Conservation (phyloP, 1,140 invertebrate genomes). For the Adoxophyes honmai region DNA sequence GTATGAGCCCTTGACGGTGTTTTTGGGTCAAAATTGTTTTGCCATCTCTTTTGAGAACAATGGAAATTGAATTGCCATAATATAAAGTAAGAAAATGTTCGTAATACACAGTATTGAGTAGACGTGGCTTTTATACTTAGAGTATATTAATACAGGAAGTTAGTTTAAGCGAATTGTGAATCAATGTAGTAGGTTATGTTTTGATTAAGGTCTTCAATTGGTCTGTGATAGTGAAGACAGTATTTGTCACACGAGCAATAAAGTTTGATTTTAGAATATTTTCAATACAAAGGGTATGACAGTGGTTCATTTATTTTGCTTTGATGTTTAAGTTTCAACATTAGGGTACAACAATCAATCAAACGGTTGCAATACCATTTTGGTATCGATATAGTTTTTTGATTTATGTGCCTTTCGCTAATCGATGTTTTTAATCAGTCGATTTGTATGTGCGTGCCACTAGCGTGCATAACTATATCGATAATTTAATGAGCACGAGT, state of each 20-base stretch:
- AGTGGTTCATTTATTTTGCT: too few relatives aligned
- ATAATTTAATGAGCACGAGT: neutral
- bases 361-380: neutral
- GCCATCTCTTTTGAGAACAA: too few relatives aligned
- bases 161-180: neutral
- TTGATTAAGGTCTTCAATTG: neutral
- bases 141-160: slow-evolving; percentile 1
- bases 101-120: neutral
- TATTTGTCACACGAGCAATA: slow-evolving; percentile 18
- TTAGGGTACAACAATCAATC: neutral
- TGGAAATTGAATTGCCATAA: too few relatives aligned
- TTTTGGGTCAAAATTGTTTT: too few relatives aligned
- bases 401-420: slow-evolving; percentile 16
- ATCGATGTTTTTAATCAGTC: slow-evolving; percentile 23
- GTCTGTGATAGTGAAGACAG: slow-evolving; percentile 8
- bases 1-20: too few relatives aligned
- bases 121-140: neutral
- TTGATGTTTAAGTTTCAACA: neutral
- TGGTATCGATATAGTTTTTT: neutral
- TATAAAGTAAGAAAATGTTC: too few relatives aligned
- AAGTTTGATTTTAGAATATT: slow-evolving; percentile 13
- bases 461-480: neutral
- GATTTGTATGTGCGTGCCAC: slow-evolving; percentile 26
- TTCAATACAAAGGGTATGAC: too few relatives aligned
- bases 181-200: neutral